A percentile compares a stretch with the other conserved stretches of the same genome.
Evolutionary conservation across 2,797 vertebrate genomes (phyloP).

Genomic region (Sebastiscus albofasciatus): DNA sequence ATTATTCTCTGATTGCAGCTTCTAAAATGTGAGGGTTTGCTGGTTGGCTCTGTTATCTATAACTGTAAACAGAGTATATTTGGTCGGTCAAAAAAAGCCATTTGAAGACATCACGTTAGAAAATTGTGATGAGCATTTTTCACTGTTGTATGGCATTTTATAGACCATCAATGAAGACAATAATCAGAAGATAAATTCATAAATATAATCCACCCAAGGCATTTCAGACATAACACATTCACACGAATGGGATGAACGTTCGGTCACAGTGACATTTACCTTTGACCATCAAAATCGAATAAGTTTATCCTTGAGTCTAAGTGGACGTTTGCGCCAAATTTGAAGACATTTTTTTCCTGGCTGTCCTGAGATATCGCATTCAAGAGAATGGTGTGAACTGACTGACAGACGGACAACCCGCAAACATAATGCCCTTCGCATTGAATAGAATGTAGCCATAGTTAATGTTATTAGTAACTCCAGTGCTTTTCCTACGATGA

Average conservation of each 20-base stretch:
- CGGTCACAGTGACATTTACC: no score
- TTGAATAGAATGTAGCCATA: background rate
- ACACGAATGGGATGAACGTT: no score
- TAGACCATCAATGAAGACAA: background rate
- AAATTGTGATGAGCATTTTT: background rate
- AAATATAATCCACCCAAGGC: no score
- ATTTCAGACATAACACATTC: no score
- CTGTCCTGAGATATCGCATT: no score
- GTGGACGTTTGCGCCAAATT: no score
- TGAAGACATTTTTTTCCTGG: accelerated
- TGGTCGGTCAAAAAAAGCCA: background rate
- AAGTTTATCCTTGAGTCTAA: no score
- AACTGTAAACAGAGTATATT: background rate
- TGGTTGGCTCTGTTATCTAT: background rate
- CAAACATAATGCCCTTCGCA: no score
- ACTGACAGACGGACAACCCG: no score
- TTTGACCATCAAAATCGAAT: no score
- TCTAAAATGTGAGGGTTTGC: no score
- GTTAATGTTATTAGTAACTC: background rate
- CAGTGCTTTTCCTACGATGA: background rate
- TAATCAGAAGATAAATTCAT: background rate
- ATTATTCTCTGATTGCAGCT: background rate
- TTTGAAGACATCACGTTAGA: background rate
- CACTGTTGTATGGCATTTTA: background rate
- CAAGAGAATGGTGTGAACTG: no score